phyloP scores from a whole-genome alignment of 2,888 invertebrate species.

The Watsonalla binaria region DNA sequence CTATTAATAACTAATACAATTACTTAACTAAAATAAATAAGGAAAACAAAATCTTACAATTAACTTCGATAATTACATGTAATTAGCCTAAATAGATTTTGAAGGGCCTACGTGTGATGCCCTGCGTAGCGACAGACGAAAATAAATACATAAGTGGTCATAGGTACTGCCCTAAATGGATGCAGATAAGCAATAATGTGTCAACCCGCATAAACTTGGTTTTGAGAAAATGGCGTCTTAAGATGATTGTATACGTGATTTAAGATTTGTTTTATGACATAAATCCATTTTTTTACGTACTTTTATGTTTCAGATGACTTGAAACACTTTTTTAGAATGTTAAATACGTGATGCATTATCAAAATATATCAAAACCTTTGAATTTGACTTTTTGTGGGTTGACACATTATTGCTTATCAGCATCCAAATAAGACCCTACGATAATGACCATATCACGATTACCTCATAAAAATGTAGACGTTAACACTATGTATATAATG shows the following conservation, averaged over 20 bases:
- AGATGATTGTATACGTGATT: too few relatives aligned
- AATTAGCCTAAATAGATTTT: slow-evolving; percentile 52
- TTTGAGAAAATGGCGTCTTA: too few relatives aligned
- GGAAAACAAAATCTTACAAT: slow-evolving; percentile 19
- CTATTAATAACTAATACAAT: slow-evolving; percentile 9
- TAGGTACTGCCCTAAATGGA: slow-evolving; percentile 27
- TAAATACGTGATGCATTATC: too few relatives aligned
- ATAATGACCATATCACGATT: slow-evolving; percentile 16
- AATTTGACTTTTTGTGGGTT: too few relatives aligned
- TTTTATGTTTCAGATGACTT: too few relatives aligned
- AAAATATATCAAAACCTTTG: too few relatives aligned
- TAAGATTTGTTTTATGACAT: too few relatives aligned
- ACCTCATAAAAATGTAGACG: neutral
- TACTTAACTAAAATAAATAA: slow-evolving; percentile 21
- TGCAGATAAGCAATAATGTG: too few relatives aligned
- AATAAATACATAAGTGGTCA: slow-evolving; percentile 5
- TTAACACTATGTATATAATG: slow-evolving; percentile 6
- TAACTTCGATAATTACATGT: slow-evolving; percentile 16
- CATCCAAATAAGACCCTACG: slow-evolving; percentile 16
- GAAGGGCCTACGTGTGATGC: slow-evolving; percentile 43
- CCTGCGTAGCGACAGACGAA: slow-evolving; percentile 26
- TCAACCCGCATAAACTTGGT: too few relatives aligned
- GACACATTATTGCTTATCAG: too few relatives aligned
- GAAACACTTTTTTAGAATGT: too few relatives aligned
- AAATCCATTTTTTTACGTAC: too few relatives aligned